Conservation (phyloP, 2,113 vertebrate genomes). For the Pseudorectes ferrugineus region DNA sequence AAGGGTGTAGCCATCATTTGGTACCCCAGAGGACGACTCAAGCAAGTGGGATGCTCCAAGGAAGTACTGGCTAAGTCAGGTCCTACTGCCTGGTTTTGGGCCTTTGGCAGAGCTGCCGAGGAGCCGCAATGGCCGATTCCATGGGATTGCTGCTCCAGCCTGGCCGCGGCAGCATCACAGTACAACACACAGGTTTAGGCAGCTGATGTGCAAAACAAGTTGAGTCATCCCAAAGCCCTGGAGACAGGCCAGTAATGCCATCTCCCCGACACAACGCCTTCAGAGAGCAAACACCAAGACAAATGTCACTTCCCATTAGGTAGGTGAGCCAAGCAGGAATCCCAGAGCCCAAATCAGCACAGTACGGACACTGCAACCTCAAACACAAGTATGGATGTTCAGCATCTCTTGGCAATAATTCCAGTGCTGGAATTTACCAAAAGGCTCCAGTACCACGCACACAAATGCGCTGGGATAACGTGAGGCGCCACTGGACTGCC, state of each 20-base stretch:
- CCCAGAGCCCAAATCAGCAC: neutral
- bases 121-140: accelerated
- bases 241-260: neutral
- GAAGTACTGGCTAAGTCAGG: neutral
- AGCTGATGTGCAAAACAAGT: neutral
- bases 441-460: accelerated
- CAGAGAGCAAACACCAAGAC: neutral
- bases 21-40: neutral
- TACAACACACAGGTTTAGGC: accelerated
- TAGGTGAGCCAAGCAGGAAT: neutral
- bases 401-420: neutral
- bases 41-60: neutral
- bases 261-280: accelerated
- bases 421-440: neutral
- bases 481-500: neutral
- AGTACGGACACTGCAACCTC: neutral
- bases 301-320: neutral
- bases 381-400: accelerated
- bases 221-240: neutral
- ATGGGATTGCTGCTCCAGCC: neutral
- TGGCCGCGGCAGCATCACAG: accelerated
- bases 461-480: accelerated
- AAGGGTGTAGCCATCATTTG: neutral
- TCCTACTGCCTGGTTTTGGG: neutral
- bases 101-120: accelerated